Evolutionary conservation across 2,888 invertebrate species (phyloP), one percentile per base, ranked within the genome.

Genomic region (Zaprionus obscuricornis): DNA sequence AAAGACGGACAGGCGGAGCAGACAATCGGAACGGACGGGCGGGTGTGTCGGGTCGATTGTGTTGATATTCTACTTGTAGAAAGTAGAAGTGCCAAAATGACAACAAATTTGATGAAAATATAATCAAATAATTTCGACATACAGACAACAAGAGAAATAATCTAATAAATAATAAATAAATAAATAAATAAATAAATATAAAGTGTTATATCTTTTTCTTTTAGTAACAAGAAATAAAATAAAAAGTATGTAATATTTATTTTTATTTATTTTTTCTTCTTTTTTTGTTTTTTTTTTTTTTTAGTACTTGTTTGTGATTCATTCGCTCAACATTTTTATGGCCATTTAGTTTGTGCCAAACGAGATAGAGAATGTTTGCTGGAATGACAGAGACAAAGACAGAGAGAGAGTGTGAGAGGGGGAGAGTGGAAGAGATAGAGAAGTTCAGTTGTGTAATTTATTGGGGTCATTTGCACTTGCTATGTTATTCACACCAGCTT

Each of bases 371-470:
- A 3, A 16, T 13, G 0, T 3, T 34, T 16, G 34, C 13, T 34
- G 34, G 11, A n/a, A 14, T 31, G 11, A 14, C 24, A 2, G 13
- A 27, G 16, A 14, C 42, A 13, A 2, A 13, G 4, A 1, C 8
- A 1, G 16, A 11, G 5, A 0, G 18, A 29, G 22, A 20, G 17
- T 11, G 31, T 31, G 11, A 14, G 29, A 2, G 13, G 31, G 16
- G 18, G 46, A 13, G 2, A 13, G 4, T 1, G 8, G 1, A 16
- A 11, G 5, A 0, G 18, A 29, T 27, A 20, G 17, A 18, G 45
- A 47, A 29, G 27, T 42, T 20, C 18, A 45, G 60, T 69, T 74
- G 73, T 67, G 74, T 81, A 74, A 84, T 81, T 81, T 81, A 78
- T 84, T 67, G 78, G 70, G 65, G 77, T 70, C 64, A 63, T 70